Conservation (phyloP, 2,113 vertebrate species). For the Fregata magnificens region DNA sequence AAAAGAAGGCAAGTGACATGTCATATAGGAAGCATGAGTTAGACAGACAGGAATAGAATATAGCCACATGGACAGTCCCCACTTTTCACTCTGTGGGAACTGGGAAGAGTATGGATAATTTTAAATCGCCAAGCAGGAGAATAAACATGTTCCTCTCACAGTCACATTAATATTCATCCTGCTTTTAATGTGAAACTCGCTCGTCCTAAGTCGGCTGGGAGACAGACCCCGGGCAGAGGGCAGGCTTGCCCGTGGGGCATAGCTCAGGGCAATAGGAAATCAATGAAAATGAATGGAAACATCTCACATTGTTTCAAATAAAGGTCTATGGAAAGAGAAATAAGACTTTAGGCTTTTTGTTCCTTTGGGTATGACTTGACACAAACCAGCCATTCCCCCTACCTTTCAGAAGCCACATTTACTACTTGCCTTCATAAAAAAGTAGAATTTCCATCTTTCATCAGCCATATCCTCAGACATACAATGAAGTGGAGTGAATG, state of each 20-base stretch:
- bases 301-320: neutral
- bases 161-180: neutral
- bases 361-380: neutral
- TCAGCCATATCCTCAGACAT: neutral
- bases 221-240: too few species aligned
- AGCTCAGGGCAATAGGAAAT: neutral
- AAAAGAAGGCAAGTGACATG: neutral
- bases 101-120: neutral
- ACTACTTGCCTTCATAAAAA: neutral
- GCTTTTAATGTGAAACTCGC: neutral
- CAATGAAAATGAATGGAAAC: conserved; percentile 37
- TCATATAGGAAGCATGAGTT: neutral
- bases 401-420: conserved; percentile 7
- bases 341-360: neutral
- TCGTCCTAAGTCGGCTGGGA: neutral
- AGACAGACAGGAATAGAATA: neutral
- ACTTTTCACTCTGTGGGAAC: neutral
- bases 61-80: neutral
- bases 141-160: neutral
- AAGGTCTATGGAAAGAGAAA: neutral
- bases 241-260: too few species aligned
- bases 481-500: neutral
- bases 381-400: neutral
- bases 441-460: conserved; percentile 4
- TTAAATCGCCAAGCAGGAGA: neutral